Evolutionary conservation across 1,140 invertebrate species (phyloP), one percentile per base, ranked within the genome.

Genomic region (Agrilus planipennis): DNA sequence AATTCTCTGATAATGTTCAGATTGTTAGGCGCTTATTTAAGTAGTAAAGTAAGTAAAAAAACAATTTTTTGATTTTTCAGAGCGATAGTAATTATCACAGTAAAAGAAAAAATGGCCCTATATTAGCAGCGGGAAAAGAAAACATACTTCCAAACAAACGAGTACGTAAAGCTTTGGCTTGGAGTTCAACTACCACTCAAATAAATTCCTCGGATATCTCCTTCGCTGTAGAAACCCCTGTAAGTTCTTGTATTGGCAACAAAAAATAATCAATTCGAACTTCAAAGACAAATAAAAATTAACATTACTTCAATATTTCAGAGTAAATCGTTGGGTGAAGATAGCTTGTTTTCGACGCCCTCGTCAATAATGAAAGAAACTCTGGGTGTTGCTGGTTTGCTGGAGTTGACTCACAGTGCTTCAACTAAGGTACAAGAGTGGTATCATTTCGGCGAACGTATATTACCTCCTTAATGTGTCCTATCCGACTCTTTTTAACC

Each of bases 301-400:
- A 32, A 32, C 6, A 9, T 41, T 35, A 28, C 59, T 11, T 41
- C 34, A 18, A 30, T 21, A 10, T 58, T 58, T 40, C 70, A 88
- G 77, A 90, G 87, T 61, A 90, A 90, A 69, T 85, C 82, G 32
- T 62, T 91, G 55, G 76, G 72, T 10, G 77, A 77, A 12, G 80
- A 86, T 51, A 77, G 77, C 19, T 87, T 88, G 42, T 89, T 91
- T 54, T 89, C 86, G 1, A 58, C 59, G n/a, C 85, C 89, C 2
- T 81, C 85, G 9, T 86, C 84, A 3, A 85, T 89, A 53, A 70
- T 77, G 42, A 75, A 76, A 54, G 67, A 77, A 39, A 70, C 73
- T 0, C 62, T 77, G 23, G 65, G 63, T 42, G 68, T 67, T 34
- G 52, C 59, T 12, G 63, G 61, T 31, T 47, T 55, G 41, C 54